phyloP scores from a whole-genome alignment of 2,888 invertebrate genomes.

The Acronicta alni region DNA sequence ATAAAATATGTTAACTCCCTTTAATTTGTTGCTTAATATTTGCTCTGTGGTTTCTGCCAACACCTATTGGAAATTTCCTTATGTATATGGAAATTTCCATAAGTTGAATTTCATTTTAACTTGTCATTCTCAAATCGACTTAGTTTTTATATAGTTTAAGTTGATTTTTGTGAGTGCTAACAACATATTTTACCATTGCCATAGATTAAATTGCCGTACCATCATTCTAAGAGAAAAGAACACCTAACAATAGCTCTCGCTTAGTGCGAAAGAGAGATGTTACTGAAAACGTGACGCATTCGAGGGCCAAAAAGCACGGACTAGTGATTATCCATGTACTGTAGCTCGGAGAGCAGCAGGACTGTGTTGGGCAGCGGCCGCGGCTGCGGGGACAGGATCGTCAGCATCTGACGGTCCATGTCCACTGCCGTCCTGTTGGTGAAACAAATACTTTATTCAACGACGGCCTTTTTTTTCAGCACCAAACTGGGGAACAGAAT shows the following conservation, averaged over 20 bases:
- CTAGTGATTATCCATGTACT: constrained; percentile 97
- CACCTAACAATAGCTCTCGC: constrained; percentile 17
- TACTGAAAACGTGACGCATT: constrained; percentile 28
- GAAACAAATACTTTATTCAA: background rate
- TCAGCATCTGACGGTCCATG: constrained; percentile 95
- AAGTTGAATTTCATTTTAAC: too few species aligned
- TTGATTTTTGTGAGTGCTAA: too few species aligned
- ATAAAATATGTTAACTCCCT: too few species aligned
- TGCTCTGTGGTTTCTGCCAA: too few species aligned
- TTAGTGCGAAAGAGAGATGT: constrained; percentile 45
- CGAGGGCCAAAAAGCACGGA: constrained; percentile 39
- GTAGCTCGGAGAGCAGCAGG: constrained; percentile 96
- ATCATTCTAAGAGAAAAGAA: constrained; percentile 8
- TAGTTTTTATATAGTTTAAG: too few species aligned
- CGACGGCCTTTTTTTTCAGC: too few species aligned
- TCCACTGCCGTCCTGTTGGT: constrained; percentile 95
- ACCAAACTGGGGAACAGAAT: background rate
- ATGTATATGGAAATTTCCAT: too few species aligned
- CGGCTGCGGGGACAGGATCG: constrained; percentile 97
- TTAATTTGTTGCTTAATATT: too few species aligned
- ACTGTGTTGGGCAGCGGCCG: constrained; percentile 96
- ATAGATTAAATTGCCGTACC: too few species aligned
- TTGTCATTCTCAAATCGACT: too few species aligned
- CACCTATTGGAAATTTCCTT: too few species aligned
- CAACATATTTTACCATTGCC: too few species aligned